A percentile compares a stretch with the other conserved stretches of the same genome.
Conservation (phyloP, 2,888 invertebrate species). For the Nemotelus pantherinus region DNA sequence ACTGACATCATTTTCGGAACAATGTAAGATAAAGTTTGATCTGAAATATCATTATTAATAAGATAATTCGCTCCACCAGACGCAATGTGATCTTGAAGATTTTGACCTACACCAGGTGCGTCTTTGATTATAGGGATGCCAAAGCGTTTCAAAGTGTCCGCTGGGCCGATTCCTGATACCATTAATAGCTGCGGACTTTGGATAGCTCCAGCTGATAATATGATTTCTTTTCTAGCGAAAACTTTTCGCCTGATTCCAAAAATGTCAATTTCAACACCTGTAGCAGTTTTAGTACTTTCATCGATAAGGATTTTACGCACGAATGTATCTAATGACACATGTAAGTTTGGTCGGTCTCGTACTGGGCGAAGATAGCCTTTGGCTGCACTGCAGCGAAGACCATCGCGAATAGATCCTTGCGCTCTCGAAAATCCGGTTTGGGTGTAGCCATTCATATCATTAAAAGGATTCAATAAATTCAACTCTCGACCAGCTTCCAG, state of each 20-base stretch:
- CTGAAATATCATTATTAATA: slow-evolving; percentile 70
- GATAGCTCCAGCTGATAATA: slow-evolving; percentile 85
- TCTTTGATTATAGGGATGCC: slow-evolving; percentile 71
- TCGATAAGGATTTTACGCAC: slow-evolving; percentile 77
- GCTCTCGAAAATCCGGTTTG: slow-evolving; percentile 83
- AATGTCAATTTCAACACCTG: slow-evolving; percentile 73
- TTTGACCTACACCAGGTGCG: slow-evolving; percentile 79
- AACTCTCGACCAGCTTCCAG: slow-evolving; percentile 75
- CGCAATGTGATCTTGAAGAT: slow-evolving; percentile 85
- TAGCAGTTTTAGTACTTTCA: slow-evolving; percentile 69
- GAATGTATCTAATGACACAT: slow-evolving; percentile 74
- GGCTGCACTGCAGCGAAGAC: slow-evolving; percentile 83
- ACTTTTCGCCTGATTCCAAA: slow-evolving; percentile 63
- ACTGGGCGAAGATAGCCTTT: slow-evolving; percentile 81
- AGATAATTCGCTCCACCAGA: slow-evolving; percentile 81
- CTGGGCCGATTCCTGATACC: slow-evolving; percentile 84
- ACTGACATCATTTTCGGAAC: slow-evolving; percentile 72
- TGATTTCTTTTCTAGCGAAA: slow-evolving; percentile 78
- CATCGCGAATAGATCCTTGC: slow-evolving; percentile 80
- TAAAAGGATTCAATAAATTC: slow-evolving; percentile 70
- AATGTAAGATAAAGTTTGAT: slow-evolving; percentile 74
- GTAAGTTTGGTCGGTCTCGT: slow-evolving; percentile 75
- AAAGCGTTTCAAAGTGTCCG: slow-evolving; percentile 70
- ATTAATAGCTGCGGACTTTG: slow-evolving; percentile 87
- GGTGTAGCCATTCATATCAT: slow-evolving; percentile 80